Evolutionary conservation across 2,113 vertebrate genomes (phyloP).

Genomic region (Cyanoderma ruficeps): DNA sequence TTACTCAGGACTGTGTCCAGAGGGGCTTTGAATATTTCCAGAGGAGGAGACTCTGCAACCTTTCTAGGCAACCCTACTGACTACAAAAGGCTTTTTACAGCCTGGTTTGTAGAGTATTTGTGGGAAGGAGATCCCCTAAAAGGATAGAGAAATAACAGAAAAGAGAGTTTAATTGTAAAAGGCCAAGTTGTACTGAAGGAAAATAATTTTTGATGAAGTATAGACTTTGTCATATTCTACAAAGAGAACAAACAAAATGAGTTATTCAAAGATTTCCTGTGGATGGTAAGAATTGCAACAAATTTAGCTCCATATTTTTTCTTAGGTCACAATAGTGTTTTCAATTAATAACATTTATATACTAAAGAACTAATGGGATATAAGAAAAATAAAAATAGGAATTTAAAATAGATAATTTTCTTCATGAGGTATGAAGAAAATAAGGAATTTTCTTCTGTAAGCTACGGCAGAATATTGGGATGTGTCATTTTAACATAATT

Average conservation of each 20-base stretch:
- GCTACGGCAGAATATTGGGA: background rate
- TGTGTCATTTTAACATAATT: background rate
- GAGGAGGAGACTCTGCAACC: fast-evolving
- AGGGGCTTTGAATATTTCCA: background rate
- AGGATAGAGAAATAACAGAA: background rate
- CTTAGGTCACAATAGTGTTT: background rate
- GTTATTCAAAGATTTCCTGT: background rate
- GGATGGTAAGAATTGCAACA: background rate
- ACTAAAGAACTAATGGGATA: background rate
- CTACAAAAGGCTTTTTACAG: background rate
- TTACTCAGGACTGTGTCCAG: background rate
- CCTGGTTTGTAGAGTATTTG: background rate
- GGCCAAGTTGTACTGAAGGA: background rate
- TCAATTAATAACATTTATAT: background rate
- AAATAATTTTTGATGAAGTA: background rate
- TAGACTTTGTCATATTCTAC: background rate
- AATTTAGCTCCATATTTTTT: background rate
- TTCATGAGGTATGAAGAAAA: background rate
- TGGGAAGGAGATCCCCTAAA: background rate
- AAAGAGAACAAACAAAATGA: background rate
- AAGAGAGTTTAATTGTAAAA: background rate
- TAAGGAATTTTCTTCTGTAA: background rate
- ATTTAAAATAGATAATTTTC: background rate
- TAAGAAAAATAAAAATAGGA: background rate
- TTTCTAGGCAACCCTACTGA: background rate